Evolutionary conservation across 2,888 invertebrate species (phyloP).

Genomic region (Dynastes maya): DNA sequence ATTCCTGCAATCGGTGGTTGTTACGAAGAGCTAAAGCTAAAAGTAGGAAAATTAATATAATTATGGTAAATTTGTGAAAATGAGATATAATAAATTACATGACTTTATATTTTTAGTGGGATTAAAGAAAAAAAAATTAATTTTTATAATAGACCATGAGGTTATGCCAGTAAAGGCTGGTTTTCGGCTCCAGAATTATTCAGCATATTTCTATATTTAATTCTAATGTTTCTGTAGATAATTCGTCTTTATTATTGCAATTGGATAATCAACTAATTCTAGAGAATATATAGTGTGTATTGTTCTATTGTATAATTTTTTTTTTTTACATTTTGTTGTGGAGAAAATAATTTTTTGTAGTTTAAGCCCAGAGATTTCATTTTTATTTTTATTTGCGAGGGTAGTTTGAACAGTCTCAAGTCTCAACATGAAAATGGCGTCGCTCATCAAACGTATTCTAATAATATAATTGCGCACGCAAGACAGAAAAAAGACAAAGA

Average conservation of each 20-base stretch:
- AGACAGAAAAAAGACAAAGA: too few species aligned
- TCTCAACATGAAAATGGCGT: too few species aligned
- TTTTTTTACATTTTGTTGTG: not conserved
- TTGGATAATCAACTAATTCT: slow-evolving; percentile 9
- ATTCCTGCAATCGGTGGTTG: slow-evolving; percentile 19
- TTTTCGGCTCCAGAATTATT: slow-evolving; percentile 64
- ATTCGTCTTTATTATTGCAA: slow-evolving; percentile 13
- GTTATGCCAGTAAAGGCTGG: slow-evolving; percentile 62
- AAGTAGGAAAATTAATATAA: not conserved
- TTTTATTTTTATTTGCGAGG: not conserved
- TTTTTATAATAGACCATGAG: slow-evolving; percentile 61
- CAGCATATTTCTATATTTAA: slow-evolving; percentile 58
- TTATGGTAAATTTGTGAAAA: slow-evolving; percentile 38
- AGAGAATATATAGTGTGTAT: slow-evolving; percentile 3
- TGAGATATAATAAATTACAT: slow-evolving; percentile 38
- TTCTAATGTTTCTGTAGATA: slow-evolving; percentile 31
- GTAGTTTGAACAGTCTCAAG: too few species aligned
- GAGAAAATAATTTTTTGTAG: not conserved
- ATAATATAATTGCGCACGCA: too few species aligned
- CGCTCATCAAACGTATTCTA: too few species aligned
- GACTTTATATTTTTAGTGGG: slow-evolving; percentile 42
- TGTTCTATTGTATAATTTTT: not conserved
- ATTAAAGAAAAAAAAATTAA: slow-evolving; percentile 52
- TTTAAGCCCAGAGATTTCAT: not conserved
- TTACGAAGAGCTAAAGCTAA: not conserved